Evolutionary conservation across 2,888 invertebrate genomes (phyloP), one percentile per base, ranked within the genome.

Genomic region (Meloe dianella): DNA sequence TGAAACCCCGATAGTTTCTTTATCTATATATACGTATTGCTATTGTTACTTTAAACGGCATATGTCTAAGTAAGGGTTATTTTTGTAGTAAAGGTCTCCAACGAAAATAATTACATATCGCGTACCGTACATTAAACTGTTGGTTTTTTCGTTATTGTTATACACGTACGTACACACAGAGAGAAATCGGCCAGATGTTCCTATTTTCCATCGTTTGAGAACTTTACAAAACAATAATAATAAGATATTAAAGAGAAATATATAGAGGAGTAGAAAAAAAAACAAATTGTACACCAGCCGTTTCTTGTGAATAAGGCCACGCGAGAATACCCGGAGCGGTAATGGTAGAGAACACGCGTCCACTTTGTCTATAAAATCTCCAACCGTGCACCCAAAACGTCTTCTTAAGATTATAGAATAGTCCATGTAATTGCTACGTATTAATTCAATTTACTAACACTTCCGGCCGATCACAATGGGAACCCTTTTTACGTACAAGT

Each of bases 371-470:
- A 51, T 51, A 51, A 51, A 54, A 54, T 54, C 75, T 74, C 74
- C 73, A 70, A 75, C 73, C 70, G 75, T 67, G 70, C 76, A 77
- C 83, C 83, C 71, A 78, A 76, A 65, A 81, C 65, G 79, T 70
- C 73, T 83, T 78, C 84, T 84, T 82, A 54, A 83, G 83, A 82
- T 76, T 81, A 71, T 79, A 80, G 81, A 82, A 83, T 81, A 73
- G 79, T 70, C 75, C 76, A 64, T 78, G 82, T 84, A 84, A 84
- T 84, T 83, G 84, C 83, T 83, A 82, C 82, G 84, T 83, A 83
- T 83, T 83, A 83, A 84, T 83, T 83, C 83, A 82, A 83, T 84
- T 84, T 80, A 75, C 77, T 77, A 78, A 79, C 81, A 80, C 80
- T 83, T 83, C 83, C 83, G 83, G 82, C 75, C 61, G 69, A 54